Conservation (phyloP, 2,113 vertebrate species). For the Caretta caretta region DNA sequence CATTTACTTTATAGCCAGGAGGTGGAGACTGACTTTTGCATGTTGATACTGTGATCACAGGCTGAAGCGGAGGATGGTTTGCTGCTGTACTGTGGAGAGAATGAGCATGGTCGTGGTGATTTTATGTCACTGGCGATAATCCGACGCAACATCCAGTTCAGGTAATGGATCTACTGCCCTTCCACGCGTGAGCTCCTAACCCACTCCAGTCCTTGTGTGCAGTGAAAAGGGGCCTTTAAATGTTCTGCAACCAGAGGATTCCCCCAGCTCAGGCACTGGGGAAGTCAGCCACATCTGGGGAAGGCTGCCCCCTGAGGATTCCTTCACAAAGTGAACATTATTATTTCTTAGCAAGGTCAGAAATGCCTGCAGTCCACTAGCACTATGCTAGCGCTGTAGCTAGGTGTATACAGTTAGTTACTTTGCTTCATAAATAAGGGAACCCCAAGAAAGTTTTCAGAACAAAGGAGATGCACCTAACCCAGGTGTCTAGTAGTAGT, state of each 20-base stretch:
- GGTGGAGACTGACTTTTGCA: conserved; percentile 25
- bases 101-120: conserved; percentile 90
- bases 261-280: background rate
- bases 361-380: background rate
- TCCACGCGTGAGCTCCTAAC: background rate
- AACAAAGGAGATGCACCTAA: background rate
- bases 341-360: background rate
- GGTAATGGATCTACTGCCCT: conserved; percentile 76
- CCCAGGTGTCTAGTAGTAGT: background rate
- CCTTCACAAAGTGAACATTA: background rate
- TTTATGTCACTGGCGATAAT: conserved; percentile 91
- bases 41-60: conserved; percentile 72
- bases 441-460: background rate
- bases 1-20: background rate
- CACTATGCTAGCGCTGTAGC: rapidly evolving
- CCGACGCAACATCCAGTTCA: conserved; percentile 89
- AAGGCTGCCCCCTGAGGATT: background rate
- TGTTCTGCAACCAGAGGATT: background rate
- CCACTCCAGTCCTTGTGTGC: background rate
- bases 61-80: conserved; percentile 92
- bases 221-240: background rate
- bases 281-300: background rate
- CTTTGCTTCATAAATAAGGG: background rate
- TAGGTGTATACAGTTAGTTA: background rate
- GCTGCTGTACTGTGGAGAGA: conserved; percentile 95